Conservation (phyloP, 2,113 vertebrate genomes). For the Oreochromis spilurus region DNA sequence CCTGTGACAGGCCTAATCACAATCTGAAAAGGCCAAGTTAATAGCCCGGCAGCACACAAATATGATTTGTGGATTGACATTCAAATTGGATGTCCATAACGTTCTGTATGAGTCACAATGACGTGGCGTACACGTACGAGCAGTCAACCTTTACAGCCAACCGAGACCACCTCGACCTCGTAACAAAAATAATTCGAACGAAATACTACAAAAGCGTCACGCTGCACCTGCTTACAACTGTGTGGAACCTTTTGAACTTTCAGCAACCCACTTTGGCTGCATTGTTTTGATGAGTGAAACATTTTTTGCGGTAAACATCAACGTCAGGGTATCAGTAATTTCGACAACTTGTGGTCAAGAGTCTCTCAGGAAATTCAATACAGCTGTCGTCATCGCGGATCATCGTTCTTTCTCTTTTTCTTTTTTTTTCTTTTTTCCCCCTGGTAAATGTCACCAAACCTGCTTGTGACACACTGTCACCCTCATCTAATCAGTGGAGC, state of each 20-base stretch:
- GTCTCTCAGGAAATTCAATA: not conserved
- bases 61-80: not conserved
- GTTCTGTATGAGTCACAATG: not conserved
- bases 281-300: too few relatives aligned
- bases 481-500: slow-evolving; percentile 24
- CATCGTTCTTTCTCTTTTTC: not conserved
- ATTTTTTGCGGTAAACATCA: not conserved
- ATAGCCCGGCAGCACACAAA: not conserved
- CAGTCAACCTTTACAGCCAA: not conserved
- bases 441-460: slow-evolving; percentile 22
- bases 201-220: not conserved
- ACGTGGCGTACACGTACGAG: not conserved
- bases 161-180: not conserved
- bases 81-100: not conserved
- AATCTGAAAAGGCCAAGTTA: slow-evolving; percentile 28
- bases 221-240: slow-evolving; percentile 24
- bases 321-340: not conserved
- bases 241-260: not conserved
- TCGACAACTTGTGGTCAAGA: not conserved
- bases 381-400: not conserved
- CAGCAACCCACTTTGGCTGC: not conserved
- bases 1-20: slow-evolving; percentile 11
- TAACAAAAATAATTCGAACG: not conserved
- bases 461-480: slow-evolving; percentile 6
- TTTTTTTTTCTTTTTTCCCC: not conserved